phyloP scores from a whole-genome alignment of 2,888 invertebrate species.

The Leptopilina drosophilae region DNA sequence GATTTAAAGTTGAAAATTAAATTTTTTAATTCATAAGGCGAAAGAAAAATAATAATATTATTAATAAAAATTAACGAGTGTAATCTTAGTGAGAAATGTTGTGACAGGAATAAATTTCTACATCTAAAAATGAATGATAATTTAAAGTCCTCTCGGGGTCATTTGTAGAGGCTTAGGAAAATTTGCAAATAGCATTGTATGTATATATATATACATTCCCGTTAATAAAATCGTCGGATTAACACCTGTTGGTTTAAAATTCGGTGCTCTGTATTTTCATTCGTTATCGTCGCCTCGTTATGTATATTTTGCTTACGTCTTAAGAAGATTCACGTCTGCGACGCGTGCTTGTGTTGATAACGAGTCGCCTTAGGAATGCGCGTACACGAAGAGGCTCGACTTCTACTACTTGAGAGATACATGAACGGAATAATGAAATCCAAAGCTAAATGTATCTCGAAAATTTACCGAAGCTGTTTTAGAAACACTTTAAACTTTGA shows the following conservation, averaged over 20 bases:
- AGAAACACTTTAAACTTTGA: conserved; percentile 11
- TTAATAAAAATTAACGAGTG: background rate
- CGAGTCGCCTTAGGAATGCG: conserved; percentile 26
- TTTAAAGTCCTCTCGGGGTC: background rate
- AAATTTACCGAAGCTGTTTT: conserved; percentile 11
- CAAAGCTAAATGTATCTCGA: conserved; percentile 7
- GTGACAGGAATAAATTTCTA: background rate
- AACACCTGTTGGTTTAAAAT: conserved; percentile 40
- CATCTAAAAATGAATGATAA: background rate
- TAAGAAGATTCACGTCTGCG: conserved; percentile 37
- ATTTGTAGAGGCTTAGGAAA: background rate
- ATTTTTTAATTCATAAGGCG: too few relatives aligned
- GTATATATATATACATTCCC: conserved; percentile 12
- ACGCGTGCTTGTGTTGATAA: conserved; percentile 40
- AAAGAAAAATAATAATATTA: background rate
- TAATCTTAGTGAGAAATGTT: background rate
- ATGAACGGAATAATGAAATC: conserved; percentile 52
- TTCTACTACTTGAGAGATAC: conserved; percentile 50
- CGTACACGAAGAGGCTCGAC: conserved; percentile 43
- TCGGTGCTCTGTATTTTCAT: conserved; percentile 31
- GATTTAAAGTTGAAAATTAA: too few relatives aligned
- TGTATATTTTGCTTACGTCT: conserved; percentile 39
- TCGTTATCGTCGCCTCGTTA: conserved; percentile 39
- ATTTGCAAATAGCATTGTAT: conserved; percentile 5
- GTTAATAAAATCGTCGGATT: conserved; percentile 33